Conservation (phyloP, 2,888 invertebrate species). For the Gymnoscelis rufifasciata region DNA sequence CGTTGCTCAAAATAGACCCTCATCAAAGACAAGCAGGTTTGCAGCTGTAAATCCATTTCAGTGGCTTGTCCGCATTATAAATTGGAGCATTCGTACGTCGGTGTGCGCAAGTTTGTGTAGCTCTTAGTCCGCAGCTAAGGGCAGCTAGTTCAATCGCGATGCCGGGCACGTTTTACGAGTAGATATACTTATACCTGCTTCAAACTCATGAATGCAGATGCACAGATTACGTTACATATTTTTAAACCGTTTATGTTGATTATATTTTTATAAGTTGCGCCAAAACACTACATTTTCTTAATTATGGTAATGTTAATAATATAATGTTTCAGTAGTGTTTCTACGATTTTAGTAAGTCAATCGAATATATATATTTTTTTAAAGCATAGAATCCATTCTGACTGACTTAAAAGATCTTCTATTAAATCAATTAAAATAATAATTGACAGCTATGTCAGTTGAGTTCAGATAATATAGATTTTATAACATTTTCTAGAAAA, state of each 20-base stretch:
- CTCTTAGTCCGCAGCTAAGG: constrained; percentile 25
- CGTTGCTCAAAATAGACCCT: constrained; percentile 75
- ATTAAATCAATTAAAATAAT: too few relatives aligned
- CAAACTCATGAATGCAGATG: constrained; percentile 25
- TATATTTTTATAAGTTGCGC: background rate
- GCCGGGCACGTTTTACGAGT: constrained; percentile 16
- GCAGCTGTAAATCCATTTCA: constrained; percentile 79
- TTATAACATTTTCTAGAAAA: too few relatives aligned
- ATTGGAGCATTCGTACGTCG: constrained; percentile 56
- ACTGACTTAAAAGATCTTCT: too few relatives aligned
- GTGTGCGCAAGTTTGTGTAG: constrained; percentile 39
- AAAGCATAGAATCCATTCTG: too few relatives aligned
- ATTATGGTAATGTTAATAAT: too few relatives aligned
- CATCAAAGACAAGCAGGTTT: constrained; percentile 79
- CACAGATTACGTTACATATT: constrained; percentile 31
- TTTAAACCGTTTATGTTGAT: background rate
- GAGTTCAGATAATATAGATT: too few relatives aligned
- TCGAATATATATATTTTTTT: too few relatives aligned
- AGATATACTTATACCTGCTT: constrained; percentile 34
- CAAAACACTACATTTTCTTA: too few relatives aligned
- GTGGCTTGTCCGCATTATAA: constrained; percentile 77
- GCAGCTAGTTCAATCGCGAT: constrained; percentile 17
- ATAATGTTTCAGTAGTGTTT: too few relatives aligned
- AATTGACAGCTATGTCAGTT: too few relatives aligned
- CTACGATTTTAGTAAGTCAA: too few relatives aligned